Evolutionary conservation across 2,113 vertebrate genomes (phyloP).

Genomic region (Pampusana beccarii): DNA sequence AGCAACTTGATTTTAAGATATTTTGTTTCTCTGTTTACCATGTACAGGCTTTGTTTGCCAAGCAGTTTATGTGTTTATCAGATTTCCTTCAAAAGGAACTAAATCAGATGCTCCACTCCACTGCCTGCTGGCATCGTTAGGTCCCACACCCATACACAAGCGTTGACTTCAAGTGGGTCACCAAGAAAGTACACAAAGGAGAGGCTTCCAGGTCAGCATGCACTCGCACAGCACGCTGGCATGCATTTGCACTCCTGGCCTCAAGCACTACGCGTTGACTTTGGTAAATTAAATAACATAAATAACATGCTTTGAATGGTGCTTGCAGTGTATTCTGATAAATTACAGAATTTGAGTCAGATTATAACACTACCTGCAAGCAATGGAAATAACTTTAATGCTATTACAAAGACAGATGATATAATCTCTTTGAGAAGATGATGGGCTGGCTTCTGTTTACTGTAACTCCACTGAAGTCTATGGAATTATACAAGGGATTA

Average conservation of each 20-base stretch:
- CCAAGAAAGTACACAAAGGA: not conserved
- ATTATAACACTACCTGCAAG: not conserved
- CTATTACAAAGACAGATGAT: not conserved
- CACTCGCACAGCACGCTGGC: not conserved
- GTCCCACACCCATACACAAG: not conserved
- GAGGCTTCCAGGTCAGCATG: not conserved
- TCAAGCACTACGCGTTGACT: not conserved
- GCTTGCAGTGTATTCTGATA: not conserved
- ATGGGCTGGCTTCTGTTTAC: not conserved
- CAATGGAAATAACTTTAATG: not conserved
- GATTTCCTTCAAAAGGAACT: not conserved
- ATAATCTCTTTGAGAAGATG: not conserved
- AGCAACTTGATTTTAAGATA: not conserved
- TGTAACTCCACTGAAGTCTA: not conserved
- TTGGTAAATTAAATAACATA: not conserved
- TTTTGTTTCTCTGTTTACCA: not conserved
- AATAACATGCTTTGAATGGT: not conserved
- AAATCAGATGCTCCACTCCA: not conserved
- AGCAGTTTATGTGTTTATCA: not conserved
- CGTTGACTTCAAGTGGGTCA: not conserved
- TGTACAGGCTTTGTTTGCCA: not conserved
- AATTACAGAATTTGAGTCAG: not conserved
- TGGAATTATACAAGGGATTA: not conserved
- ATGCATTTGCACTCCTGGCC: not conserved
- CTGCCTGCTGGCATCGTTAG: not conserved